These are phyloP conservation scores for Coecobrya sp. DNA, from an alignment of 2,888 invertebrate species.

Conservation along the genomic window DNA sequence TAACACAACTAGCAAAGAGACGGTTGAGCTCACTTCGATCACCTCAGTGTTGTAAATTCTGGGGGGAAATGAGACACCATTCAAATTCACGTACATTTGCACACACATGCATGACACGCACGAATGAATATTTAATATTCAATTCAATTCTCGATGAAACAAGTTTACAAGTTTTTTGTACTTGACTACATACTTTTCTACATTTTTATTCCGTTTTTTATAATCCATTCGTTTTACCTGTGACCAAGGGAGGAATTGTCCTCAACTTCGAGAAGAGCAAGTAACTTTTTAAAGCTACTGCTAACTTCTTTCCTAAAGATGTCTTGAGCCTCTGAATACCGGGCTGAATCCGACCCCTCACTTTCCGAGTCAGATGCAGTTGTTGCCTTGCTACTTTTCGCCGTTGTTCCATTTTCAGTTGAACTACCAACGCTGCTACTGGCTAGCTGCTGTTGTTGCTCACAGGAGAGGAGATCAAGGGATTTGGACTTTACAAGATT, in stretches of 20 bases:
- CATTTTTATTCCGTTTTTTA: background rate
- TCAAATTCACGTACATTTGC: constrained; percentile 8
- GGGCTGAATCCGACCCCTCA: constrained; percentile 75
- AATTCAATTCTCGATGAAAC: constrained; percentile 6
- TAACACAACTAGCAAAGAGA: constrained; percentile 96
- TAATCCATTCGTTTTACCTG: constrained; percentile 78
- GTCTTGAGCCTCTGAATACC: constrained; percentile 85
- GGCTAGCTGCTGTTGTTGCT: constrained; percentile 37
- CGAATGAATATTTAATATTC: constrained; percentile 56
- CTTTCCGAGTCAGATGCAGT: constrained; percentile 78
- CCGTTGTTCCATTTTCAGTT: constrained; percentile 78
- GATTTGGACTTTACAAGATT: constrained; percentile 87
- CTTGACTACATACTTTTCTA: background rate
- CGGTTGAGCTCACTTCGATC: constrained; percentile 96
- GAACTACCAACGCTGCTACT: constrained; percentile 8
- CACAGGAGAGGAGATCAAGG: constrained; percentile 82
- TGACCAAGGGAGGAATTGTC: constrained; percentile 84
- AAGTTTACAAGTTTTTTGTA: background rate
- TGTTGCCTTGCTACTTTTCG: constrained; percentile 57
- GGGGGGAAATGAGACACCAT: background rate
- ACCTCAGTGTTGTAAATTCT: constrained; percentile 97
- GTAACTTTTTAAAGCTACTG: constrained; percentile 84
- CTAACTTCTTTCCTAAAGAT: constrained; percentile 83
- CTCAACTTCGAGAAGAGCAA: constrained; percentile 85
- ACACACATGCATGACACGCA: background rate